Percentiles rank a stretch among this genome's conserved stretches.
These are phyloP conservation scores for Coccyzus lansbergi DNA, from an alignment of 2,797 vertebrate genomes.

Conservation along the genomic window DNA sequence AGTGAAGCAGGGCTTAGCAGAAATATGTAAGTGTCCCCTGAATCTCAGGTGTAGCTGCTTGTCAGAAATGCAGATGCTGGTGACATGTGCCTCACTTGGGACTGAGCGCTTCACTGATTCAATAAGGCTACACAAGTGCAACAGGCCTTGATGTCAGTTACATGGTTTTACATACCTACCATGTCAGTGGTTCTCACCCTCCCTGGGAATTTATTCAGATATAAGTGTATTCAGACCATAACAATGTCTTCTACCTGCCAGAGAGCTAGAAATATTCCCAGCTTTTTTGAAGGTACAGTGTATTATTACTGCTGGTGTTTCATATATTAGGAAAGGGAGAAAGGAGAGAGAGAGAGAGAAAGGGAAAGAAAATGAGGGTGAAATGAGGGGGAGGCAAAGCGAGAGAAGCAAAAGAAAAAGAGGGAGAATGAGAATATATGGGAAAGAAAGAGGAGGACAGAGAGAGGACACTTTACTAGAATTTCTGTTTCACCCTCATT, in stretches of 20 bases:
- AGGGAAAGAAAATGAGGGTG: not conserved
- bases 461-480: not conserved
- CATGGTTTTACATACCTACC: constrained; percentile 75
- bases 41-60: constrained; percentile 64
- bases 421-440: not conserved
- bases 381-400: not conserved
- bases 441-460: not conserved
- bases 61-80: constrained; percentile 69
- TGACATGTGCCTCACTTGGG: constrained; percentile 66
- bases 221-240: constrained; percentile 65
- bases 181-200: constrained; percentile 71
- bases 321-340: not conserved
- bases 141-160: constrained; percentile 76
- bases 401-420: not conserved
- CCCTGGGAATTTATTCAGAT: constrained; percentile 74
- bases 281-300: constrained; percentile 36
- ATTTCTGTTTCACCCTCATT: not conserved
- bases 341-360: not conserved
- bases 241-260: constrained; percentile 73
- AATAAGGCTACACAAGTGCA: constrained; percentile 77
- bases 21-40: constrained; percentile 53
- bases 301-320: constrained; percentile 40
- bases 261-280: constrained; percentile 45
- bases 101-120: constrained; percentile 72
- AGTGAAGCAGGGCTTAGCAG: constrained; percentile 15